Percentiles rank a stretch among this genome's conserved stretches.
phyloP scores from a whole-genome alignment of 53 echinoderm and acorn worm genomes.

The Hippasteria phrygiana region DNA sequence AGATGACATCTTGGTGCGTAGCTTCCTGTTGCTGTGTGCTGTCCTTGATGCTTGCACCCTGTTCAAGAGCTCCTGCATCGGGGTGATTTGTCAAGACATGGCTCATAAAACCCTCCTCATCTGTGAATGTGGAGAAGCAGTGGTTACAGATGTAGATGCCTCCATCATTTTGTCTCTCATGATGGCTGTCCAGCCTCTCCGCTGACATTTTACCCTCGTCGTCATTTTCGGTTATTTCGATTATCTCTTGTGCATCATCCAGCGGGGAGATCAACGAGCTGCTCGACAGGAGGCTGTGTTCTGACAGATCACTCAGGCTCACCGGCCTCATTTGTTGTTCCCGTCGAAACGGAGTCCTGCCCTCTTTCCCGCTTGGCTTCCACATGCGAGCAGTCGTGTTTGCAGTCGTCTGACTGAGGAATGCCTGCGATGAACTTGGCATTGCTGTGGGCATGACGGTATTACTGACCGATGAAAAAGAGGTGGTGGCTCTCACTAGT shows the following conservation, averaged over 20 bases:
- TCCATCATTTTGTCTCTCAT: neutral
- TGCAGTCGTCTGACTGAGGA: neutral
- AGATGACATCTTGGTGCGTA: slow-evolving; percentile 27
- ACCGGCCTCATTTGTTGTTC: slow-evolving; percentile 23
- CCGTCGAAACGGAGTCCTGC: neutral
- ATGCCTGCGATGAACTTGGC: slow-evolving; percentile 23
- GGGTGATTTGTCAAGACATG: slow-evolving; percentile 52
- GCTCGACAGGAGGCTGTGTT: slow-evolving; percentile 37
- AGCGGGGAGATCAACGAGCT: slow-evolving; percentile 40
- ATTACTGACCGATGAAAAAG: neutral
- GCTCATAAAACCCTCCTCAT: slow-evolving; percentile 56
- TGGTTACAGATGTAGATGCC: slow-evolving; percentile 61
- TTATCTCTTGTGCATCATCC: slow-evolving; percentile 19
- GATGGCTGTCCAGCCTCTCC: neutral
- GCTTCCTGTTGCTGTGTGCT: slow-evolving; percentile 2
- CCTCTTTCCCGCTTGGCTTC: neutral
- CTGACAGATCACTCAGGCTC: slow-evolving; percentile 48
- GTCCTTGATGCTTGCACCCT: neutral
- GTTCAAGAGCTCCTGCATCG: slow-evolving; percentile 23
- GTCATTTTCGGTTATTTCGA: slow-evolving; percentile 51
- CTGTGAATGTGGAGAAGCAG: slow-evolving; percentile 44
- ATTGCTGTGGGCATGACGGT: neutral
- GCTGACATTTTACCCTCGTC: slow-evolving; percentile 19
- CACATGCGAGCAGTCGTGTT: neutral
- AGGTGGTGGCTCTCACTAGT: neutral